Base-by-base conservation (phyloP, 2,888 invertebrate genomes). In the Xestia xanthographa region DNA sequence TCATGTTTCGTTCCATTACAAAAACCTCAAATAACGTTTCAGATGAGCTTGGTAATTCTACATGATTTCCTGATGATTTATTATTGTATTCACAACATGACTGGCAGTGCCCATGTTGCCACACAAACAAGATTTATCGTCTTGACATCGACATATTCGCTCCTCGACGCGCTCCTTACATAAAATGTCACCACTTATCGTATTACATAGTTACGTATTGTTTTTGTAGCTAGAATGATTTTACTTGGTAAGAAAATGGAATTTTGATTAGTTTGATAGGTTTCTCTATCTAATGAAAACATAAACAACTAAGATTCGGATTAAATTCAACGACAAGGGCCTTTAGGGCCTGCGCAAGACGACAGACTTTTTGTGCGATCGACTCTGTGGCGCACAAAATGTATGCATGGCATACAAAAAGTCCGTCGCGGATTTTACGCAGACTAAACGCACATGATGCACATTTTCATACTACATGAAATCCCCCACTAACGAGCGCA, bases 71-170 rank as follows among this genome's bases (percentile, higher is more conserved):
- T 5, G 70, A n/a, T 20, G 9, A 45, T 45, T 34, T n/a, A 34
- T 69, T 45, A 45, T 17, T 29, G 20, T 38, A 45, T 71, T 34
- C 34, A 5, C 29, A 12, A 17, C 4, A 45, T 69, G 34, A 17
- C 71, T 38, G 70, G 11, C 20, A 38, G 26, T 11, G n/a, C 20
- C 11, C 14, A 70, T 38, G 34, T 69, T 45, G 14, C 12, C 14
- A 26, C 22, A 14, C 17, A 17, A 38, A 71, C 71, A 48, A 72
- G 48, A 71, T 71, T 48, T 50, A 72, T 34, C 34, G 34, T 34
- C 34, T 34, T 3, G 3, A 34, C 34, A 3, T 34, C 34, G 34
- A 34, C 34, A 34, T 34, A 34, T 70, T 70, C 29, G 17, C 22
- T 43, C 1, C 22, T 29, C 4, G 22, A 11, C 26, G 9, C 45